phyloP scores from a whole-genome alignment of 2,113 vertebrate genomes.

The Odocoileus virginianus region DNA sequence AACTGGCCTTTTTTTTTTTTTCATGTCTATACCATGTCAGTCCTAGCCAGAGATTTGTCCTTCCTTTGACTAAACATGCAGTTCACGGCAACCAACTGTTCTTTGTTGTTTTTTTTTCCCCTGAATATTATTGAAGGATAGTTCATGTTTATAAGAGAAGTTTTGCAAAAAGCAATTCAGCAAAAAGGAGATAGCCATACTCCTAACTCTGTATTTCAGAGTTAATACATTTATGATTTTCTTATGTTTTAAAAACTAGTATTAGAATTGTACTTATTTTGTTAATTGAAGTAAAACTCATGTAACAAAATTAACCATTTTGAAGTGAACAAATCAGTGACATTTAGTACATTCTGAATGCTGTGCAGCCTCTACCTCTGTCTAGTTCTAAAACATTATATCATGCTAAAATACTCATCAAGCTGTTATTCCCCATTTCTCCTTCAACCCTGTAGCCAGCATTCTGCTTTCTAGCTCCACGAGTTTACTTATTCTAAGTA shows the following conservation, averaged over 20 bases:
- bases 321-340: not conserved
- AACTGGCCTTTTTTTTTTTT: not conserved
- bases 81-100: not conserved
- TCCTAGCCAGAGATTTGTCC: not conserved
- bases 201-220: not conserved
- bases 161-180: not conserved
- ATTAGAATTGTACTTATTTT: not conserved
- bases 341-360: not conserved
- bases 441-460: no score
- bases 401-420: not conserved
- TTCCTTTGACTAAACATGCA: not conserved
- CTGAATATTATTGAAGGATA: not conserved
- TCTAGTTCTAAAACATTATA: not conserved
- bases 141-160: not conserved
- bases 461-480: not conserved
- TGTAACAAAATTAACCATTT: not conserved
- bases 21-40: not conserved
- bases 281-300: not conserved
- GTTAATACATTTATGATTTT: not conserved
- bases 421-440: not conserved
- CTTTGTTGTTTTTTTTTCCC: not conserved
- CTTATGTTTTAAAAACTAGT: not conserved
- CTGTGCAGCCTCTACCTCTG: not conserved
- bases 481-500: not conserved
- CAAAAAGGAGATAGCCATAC: not conserved